Evolutionary conservation across 2,888 invertebrate genomes (phyloP).

Genomic region (Coenonympha glycerion): DNA sequence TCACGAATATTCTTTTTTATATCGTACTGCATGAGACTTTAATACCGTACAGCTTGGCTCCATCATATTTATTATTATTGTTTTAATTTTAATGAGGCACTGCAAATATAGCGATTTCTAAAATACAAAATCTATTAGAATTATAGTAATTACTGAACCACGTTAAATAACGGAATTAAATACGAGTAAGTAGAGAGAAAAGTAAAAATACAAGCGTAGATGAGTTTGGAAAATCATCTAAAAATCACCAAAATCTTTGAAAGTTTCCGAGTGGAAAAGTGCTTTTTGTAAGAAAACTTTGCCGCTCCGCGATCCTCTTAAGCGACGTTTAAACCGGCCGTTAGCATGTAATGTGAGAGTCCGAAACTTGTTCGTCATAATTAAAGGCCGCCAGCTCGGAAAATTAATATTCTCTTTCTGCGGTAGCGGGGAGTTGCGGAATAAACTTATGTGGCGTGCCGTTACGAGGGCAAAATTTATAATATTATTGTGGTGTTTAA

Average conservation of each 20-base stretch:
- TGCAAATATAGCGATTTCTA: too few relatives aligned
- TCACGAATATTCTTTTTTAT: too few relatives aligned
- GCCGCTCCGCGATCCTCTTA: constrained; percentile 24
- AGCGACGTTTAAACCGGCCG: constrained; percentile 48
- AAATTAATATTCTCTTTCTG: constrained; percentile 62
- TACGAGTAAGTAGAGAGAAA: background rate
- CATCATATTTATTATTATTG: too few relatives aligned
- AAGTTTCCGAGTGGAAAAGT: constrained; percentile 1
- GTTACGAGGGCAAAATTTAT: constrained; percentile 25
- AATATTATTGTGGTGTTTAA: constrained; percentile 21
- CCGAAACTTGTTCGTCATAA: constrained; percentile 60
- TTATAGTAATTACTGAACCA: too few relatives aligned
- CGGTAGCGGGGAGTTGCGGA: constrained; percentile 29
- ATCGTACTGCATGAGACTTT: too few relatives aligned
- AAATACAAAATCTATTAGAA: too few relatives aligned
- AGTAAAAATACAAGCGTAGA: background rate
- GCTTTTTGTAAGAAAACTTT: constrained; percentile 9
- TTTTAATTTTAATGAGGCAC: too few relatives aligned
- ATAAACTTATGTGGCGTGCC: constrained; percentile 25
- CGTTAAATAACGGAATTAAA: too few relatives aligned
- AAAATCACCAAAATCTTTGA: background rate
- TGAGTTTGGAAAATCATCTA: background rate
- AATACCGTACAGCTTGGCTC: too few relatives aligned
- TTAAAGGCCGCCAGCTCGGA: constrained; percentile 51
- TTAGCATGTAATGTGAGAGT: constrained; percentile 55